These are phyloP conservation scores for Trichopoda pennipes DNA, from an alignment of 2,888 invertebrate species.

Conservation along the genomic window DNA sequence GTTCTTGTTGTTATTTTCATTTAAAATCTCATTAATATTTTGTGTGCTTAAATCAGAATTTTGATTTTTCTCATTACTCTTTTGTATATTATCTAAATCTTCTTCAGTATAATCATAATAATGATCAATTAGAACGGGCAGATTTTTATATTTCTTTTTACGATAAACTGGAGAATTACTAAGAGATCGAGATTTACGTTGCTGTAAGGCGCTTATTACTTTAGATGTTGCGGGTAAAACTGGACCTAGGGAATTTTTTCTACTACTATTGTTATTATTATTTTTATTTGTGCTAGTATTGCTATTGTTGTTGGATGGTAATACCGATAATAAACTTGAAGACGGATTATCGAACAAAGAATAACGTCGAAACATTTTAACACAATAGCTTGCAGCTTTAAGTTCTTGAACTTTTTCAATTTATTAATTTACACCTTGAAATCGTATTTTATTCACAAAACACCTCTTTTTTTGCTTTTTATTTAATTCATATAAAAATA, in stretches of 20 bases:
- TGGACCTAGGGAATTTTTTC: slow-evolving; percentile 57
- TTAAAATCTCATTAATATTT: neutral
- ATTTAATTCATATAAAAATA: too few species aligned
- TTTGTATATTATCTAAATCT: slow-evolving; percentile 56
- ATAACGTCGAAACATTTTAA: slow-evolving; percentile 74
- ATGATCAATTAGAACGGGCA: slow-evolving; percentile 72
- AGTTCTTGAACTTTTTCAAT: slow-evolving; percentile 3
- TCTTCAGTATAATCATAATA: slow-evolving; percentile 61
- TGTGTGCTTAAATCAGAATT: slow-evolving; percentile 8
- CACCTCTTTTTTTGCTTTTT: neutral
- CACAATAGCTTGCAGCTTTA: slow-evolving; percentile 3
- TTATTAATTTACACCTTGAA: slow-evolving; percentile 29
- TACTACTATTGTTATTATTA: slow-evolving; percentile 12
- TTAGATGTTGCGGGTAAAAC: slow-evolving; percentile 60
- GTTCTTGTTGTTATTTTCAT: slow-evolving; percentile 22
- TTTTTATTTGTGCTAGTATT: slow-evolving; percentile 57
- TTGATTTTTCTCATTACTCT: slow-evolving; percentile 71
- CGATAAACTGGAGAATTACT: slow-evolving; percentile 79
- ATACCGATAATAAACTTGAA: slow-evolving; percentile 75
- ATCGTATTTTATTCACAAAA: neutral
- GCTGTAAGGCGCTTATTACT: slow-evolving; percentile 60
- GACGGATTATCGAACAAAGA: slow-evolving; percentile 79
- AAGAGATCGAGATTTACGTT: slow-evolving; percentile 74
- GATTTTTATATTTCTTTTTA: slow-evolving; percentile 76
- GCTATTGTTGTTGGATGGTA: slow-evolving; percentile 71